Percentiles rank a stretch among this genome's conserved stretches.
phyloP scores from a whole-genome alignment of 2,113 vertebrate genomes.

The Myotis lucifugus region DNA sequence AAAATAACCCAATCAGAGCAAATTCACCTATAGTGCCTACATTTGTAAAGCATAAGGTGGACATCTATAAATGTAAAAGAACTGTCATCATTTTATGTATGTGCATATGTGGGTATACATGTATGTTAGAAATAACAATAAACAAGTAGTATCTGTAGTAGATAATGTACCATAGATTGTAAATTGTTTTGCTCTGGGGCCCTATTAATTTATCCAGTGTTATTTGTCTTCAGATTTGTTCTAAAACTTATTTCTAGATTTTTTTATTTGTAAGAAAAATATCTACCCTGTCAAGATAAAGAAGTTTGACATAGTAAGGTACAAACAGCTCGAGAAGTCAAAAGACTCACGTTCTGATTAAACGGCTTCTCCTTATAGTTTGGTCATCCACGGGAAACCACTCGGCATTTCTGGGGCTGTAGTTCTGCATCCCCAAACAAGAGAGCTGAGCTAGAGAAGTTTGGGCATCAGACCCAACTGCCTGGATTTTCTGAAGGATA shows the following conservation, averaged over 20 bases:
- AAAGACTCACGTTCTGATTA: background rate
- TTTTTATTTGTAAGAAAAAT: conserved; percentile 35
- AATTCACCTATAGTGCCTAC: background rate
- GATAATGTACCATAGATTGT: background rate
- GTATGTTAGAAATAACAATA: background rate
- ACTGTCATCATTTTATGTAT: background rate
- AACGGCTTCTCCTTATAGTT: rapidly evolving
- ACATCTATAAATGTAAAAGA: background rate
- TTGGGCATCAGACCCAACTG: background rate
- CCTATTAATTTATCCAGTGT: background rate
- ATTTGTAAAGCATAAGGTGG: background rate
- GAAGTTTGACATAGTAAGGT: background rate
- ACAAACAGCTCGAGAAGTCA: background rate
- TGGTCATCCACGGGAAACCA: background rate
- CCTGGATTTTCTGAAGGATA: background rate
- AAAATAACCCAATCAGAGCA: background rate
- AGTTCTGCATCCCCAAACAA: conserved; percentile 12
- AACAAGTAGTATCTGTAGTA: background rate
- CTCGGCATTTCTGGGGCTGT: background rate
- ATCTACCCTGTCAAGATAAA: background rate
- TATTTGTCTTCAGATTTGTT: background rate
- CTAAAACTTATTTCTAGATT: conserved; percentile 9
- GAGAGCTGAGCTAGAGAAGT: background rate
- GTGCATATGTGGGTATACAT: background rate
- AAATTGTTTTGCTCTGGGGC: background rate